phyloP scores from a whole-genome alignment of 2,888 invertebrate genomes.

The Caenorhabditis zanzibari region DNA sequence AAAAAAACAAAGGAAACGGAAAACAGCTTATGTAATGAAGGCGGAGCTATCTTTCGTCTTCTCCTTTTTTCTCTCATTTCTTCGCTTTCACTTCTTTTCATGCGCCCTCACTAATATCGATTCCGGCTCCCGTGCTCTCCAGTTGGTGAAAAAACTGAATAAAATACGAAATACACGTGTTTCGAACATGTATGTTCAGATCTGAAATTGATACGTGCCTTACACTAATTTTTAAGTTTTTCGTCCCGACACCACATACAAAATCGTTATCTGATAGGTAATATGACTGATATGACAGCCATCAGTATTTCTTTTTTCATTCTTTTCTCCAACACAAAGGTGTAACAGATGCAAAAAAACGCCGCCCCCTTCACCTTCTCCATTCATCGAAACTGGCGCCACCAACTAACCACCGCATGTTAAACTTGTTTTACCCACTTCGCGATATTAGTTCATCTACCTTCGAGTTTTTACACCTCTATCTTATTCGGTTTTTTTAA shows the following conservation, averaged over 20 bases:
- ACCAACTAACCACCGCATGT: constrained; percentile 38
- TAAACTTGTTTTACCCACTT: constrained; percentile 14
- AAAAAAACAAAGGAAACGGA: constrained; percentile 27
- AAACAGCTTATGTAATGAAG: constrained; percentile 14
- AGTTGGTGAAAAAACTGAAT: too few species aligned
- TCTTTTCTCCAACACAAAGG: constrained; percentile 25
- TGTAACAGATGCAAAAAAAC: constrained; percentile 49
- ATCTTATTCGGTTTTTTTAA: not conserved
- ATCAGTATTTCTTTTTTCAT: constrained; percentile 36
- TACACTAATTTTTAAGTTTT: constrained; percentile 24
- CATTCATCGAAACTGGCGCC: constrained; percentile 58
- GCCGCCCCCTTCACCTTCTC: constrained; percentile 31
- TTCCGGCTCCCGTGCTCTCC: constrained; percentile 1
- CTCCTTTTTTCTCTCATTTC: constrained; percentile 32
- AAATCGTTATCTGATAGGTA: constrained; percentile 49
- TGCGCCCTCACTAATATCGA: constrained; percentile 31
- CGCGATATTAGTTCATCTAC: not conserved
- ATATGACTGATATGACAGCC: constrained; percentile 59
- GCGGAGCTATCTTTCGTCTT: constrained; percentile 23
- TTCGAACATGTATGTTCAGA: not conserved
- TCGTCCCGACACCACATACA: constrained; percentile 26
- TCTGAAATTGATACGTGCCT: constrained; percentile 17
- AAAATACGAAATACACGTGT: not conserved
- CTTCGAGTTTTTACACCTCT: constrained; percentile 7
- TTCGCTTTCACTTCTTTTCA: constrained; percentile 9